Conservation (phyloP, 2,113 vertebrate species). For the Chelonoidis abingdonii region DNA sequence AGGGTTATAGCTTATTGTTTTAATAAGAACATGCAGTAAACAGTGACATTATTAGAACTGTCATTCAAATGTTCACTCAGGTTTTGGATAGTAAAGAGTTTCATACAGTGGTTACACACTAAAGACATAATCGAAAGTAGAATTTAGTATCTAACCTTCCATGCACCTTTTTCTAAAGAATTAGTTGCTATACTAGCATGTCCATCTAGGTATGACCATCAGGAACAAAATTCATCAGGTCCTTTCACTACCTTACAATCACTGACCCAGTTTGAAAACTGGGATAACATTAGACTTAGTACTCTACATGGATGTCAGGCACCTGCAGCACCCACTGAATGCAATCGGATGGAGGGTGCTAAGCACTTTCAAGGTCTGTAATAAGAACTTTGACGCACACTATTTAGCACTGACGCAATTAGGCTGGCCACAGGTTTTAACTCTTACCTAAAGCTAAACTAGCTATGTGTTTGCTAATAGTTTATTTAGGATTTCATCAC, state of each 20-base stretch:
- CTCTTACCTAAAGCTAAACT: not conserved
- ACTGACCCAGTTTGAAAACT: not conserved
- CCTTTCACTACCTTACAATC: not conserved
- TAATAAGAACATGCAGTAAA: not conserved
- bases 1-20: fast-evolving
- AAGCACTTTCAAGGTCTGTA: not conserved
- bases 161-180: not conserved
- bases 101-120: not conserved
- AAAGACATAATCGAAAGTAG: too few relatives aligned
- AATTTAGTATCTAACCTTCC: not conserved
- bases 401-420: not conserved
- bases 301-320: not conserved
- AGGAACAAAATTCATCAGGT: not conserved
- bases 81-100: not conserved
- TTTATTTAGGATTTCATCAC: not conserved
- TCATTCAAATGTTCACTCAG: not conserved
- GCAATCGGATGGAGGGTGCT: too few relatives aligned
- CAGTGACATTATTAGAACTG: not conserved
- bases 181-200: not conserved
- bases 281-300: too few relatives aligned
- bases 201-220: not conserved
- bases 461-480: not conserved
- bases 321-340: not conserved
- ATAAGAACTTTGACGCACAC: not conserved
- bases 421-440: not conserved